These are phyloP conservation scores for Sympetrum striolatum DNA, from an alignment of 2,888 invertebrate species.

Conservation along the genomic window DNA sequence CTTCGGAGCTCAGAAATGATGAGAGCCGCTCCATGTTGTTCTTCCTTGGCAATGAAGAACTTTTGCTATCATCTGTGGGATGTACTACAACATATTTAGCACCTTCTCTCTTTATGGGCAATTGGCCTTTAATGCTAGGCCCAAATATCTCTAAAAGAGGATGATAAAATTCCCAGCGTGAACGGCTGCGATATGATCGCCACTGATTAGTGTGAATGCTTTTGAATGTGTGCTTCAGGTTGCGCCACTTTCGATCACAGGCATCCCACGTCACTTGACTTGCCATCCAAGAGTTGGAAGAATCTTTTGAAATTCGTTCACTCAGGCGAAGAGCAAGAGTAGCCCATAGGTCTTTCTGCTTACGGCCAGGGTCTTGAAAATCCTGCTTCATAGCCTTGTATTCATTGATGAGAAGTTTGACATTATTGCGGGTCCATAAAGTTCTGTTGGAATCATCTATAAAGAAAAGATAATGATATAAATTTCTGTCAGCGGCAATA, in stretches of 20 bases:
- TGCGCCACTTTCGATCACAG: conserved; percentile 49
- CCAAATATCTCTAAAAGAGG: conserved; percentile 4
- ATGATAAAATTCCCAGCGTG: conserved; percentile 24
- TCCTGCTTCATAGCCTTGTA: conserved; percentile 1
- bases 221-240: conserved; percentile 48
- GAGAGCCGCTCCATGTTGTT: neutral
- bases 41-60: neutral
- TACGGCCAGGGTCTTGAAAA: conserved; percentile 22
- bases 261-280: conserved; percentile 32
- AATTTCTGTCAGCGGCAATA: neutral
- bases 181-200: conserved; percentile 15
- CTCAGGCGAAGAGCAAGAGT: neutral
- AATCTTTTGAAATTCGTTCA: neutral
- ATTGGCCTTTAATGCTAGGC: neutral
- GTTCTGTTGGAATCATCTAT: conserved; percentile 1
- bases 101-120: neutral
- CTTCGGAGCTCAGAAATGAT: neutral
- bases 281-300: neutral
- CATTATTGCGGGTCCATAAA: conserved; percentile 20
- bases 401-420: conserved; percentile 22
- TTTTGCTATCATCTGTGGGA: neutral
- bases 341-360: conserved; percentile 23
- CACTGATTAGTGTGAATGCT: conserved; percentile 44
- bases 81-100: conserved; percentile 15
- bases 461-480: neutral